These are phyloP conservation scores for Herpetotheres cachinnans DNA, from an alignment of 2,113 vertebrate species.

Conservation along the genomic window DNA sequence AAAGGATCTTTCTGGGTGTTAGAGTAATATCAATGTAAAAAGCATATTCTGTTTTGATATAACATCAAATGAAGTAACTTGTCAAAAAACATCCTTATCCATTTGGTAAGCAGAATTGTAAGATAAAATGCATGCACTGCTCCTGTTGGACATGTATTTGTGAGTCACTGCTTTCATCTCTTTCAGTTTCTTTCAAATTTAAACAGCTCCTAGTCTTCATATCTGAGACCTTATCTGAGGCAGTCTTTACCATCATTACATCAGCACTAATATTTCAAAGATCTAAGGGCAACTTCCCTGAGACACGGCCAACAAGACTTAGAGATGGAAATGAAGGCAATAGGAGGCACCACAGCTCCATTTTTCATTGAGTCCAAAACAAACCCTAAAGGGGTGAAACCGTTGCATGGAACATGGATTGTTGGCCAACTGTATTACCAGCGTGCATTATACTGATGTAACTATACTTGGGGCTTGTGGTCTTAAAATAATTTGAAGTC, in stretches of 20 bases:
- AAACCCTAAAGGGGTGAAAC: neutral
- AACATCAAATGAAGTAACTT: neutral
- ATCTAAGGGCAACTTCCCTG: neutral
- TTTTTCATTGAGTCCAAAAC: neutral
- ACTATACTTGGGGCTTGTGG: neutral
- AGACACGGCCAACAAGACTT: neutral
- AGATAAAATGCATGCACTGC: neutral
- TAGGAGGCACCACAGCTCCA: conserved; percentile 39
- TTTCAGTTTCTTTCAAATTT: neutral
- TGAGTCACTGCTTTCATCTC: neutral
- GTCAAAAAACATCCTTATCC: neutral
- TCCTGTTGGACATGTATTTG: neutral
- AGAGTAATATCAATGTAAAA: neutral
- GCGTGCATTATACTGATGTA: neutral
- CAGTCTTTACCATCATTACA: neutral
- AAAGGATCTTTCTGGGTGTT: neutral
- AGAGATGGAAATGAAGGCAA: neutral
- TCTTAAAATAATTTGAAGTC: neutral
- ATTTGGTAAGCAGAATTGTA: neutral
- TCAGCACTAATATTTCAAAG: neutral
- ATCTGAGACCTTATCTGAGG: neutral
- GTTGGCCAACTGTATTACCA: neutral
- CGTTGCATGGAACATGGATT: neutral
- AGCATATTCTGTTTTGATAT: neutral
- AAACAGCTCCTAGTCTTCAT: neutral